Evolutionary conservation across 1,140 invertebrate genomes (phyloP).

Genomic region (Apolygus lucorum): DNA sequence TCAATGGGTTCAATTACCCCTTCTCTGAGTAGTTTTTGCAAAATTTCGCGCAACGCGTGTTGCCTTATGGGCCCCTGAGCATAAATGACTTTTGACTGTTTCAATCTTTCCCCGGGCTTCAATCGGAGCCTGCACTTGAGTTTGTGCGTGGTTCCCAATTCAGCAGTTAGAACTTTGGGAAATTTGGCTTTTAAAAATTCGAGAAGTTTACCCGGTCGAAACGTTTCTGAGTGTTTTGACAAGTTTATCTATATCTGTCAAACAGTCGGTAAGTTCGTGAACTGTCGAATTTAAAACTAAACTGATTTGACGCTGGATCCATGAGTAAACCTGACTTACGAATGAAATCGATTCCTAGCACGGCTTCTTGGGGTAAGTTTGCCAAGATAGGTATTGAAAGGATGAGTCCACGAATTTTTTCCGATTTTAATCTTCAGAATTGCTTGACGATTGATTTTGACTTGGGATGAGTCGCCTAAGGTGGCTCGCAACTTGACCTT

Average conservation of each 20-base stretch:
- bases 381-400: background rate
- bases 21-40: background rate
- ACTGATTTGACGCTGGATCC: background rate
- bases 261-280: background rate
- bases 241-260: background rate
- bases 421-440: background rate
- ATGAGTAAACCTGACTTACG: background rate
- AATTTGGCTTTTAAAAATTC: background rate
- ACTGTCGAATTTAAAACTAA: background rate
- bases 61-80: background rate
- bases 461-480: background rate
- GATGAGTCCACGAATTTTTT: conserved; percentile 1
- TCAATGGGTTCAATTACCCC: background rate
- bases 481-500: background rate
- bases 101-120: background rate
- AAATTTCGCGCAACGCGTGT: background rate
- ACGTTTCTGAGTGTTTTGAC: conserved; percentile 1
- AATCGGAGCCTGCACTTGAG: background rate
- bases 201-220: background rate
- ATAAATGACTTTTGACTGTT: background rate
- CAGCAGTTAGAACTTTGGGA: background rate
- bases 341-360: background rate
- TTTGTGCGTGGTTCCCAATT: background rate
- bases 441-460: background rate
- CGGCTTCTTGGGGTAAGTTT: background rate